Base-by-base conservation (phyloP, 1,140 invertebrate species). In the Temnothorax longispinosus region DNA sequence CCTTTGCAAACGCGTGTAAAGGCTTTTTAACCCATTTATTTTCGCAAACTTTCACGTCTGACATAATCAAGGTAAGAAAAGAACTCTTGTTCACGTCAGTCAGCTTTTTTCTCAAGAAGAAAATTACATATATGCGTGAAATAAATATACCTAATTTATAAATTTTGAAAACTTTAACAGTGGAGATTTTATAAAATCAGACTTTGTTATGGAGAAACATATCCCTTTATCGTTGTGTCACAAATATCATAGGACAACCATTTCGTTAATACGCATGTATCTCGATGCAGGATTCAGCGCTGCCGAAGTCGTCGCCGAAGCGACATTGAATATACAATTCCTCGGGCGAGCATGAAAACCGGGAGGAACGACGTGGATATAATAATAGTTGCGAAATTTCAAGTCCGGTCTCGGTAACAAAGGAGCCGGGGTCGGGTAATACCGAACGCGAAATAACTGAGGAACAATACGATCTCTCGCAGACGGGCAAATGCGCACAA, bases 401-500 rank as follows among this genome's bases (percentile, higher is more conserved):
- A 74, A 62, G 78, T 74, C 21, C 35, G 76, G 74, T 58, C 62
- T 85, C 64, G 58, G n/a, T 89, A 50, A 90, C 89, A 90, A 89
- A 90, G 86, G 89, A 84, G 47, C 32, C 38, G n/a, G 62, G 62
- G 65, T 69, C 41, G 54, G 27, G n/a, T 54, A 78, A 90, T 54
- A 50, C 77, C 58, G 71, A 89, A 89, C 54, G 52, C 56, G 71
- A 44, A 58, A 78, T 38, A 32, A 27, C 52, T 13, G 35, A n/a
- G 56, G 64, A 82, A 90, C 85, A 90, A 90, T 90, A 74, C 78
- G 88, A 74, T 84, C 54, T 77, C 69, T 75, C 80, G 54, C 54
- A 75, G 80, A 72, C 56, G 67, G 52, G 80, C 38, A 60, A 84
- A 84, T 60, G 58, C 58, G 64, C 85, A 64, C 85, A 80, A 89